Conservation (phyloP, 2,888 invertebrate species). For the Venustoraphidia nigricollis region DNA sequence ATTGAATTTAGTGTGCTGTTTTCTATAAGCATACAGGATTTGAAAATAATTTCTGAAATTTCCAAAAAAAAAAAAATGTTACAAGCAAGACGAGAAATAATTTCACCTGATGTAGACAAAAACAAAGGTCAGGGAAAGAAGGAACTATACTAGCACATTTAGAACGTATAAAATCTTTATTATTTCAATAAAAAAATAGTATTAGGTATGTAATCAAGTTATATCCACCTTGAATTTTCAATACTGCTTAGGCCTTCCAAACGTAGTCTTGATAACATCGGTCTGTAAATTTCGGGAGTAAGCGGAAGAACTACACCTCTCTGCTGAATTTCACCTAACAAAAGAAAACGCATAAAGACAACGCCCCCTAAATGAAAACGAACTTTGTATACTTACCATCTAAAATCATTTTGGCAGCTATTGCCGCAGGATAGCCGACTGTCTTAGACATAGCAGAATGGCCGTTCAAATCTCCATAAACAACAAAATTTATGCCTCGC, state of each 20-base stretch:
- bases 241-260: conserved; percentile 65
- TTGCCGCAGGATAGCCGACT: conserved; percentile 86
- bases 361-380: background rate
- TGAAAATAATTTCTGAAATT: no score
- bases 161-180: background rate
- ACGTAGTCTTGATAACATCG: conserved; percentile 74
- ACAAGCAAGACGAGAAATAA: no score
- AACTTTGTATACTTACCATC: conserved; percentile 49
- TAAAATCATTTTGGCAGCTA: conserved; percentile 93
- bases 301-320: conserved; percentile 88
- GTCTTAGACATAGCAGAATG: conserved; percentile 95
- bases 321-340: conserved; percentile 85
- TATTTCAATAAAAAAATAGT: background rate
- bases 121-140: no score
- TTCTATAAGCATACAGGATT: no score
- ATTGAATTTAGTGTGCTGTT: no score
- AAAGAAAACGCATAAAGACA: background rate
- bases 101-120: no score
- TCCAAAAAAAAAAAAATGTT: no score
- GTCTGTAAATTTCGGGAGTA: conserved; percentile 80
- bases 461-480: conserved; percentile 64
- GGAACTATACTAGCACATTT: no score
- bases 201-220: background rate
- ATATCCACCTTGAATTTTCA: conserved; percentile 43
- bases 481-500: conserved; percentile 74